A percentile compares a stretch with the other conserved stretches of the same genome.
Conservation (phyloP, 2,888 invertebrate genomes). For the Epinotia demarniana region DNA sequence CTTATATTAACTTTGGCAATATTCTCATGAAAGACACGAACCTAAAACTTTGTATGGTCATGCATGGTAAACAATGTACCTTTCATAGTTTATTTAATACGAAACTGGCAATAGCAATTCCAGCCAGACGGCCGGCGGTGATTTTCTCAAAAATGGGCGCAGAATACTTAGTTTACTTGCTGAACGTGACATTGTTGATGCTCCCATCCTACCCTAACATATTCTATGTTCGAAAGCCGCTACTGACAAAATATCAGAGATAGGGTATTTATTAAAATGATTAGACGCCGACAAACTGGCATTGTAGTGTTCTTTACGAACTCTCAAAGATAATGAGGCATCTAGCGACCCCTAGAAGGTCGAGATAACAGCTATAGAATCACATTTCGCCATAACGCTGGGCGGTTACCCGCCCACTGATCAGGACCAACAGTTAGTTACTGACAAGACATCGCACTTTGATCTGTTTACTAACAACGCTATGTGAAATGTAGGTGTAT, state of each 20-base stretch:
- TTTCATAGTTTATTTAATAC: no score
- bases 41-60: no score
- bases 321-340: conserved; percentile 39
- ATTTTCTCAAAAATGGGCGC: no score
- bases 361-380: conserved; percentile 25
- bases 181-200: no score
- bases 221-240: background rate
- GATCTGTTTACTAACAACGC: conserved; percentile 23
- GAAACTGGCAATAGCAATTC: no score
- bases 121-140: no score
- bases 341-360: conserved; percentile 10
- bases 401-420: background rate
- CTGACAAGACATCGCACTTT: conserved; percentile 6
- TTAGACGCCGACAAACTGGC: conserved; percentile 25
- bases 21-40: no score
- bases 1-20: no score
- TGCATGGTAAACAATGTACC: no score
- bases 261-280: background rate
- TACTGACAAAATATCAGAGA: background rate
- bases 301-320: conserved; percentile 25
- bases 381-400: conserved; percentile 17
- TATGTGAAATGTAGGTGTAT: conserved; percentile 14
- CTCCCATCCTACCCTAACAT: no score
- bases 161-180: no score
- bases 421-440: conserved; percentile 5